Evolutionary conservation across 2,113 vertebrate genomes (phyloP), one percentile per base, ranked within the genome.

Genomic region (Potamarius usumacintae): DNA sequence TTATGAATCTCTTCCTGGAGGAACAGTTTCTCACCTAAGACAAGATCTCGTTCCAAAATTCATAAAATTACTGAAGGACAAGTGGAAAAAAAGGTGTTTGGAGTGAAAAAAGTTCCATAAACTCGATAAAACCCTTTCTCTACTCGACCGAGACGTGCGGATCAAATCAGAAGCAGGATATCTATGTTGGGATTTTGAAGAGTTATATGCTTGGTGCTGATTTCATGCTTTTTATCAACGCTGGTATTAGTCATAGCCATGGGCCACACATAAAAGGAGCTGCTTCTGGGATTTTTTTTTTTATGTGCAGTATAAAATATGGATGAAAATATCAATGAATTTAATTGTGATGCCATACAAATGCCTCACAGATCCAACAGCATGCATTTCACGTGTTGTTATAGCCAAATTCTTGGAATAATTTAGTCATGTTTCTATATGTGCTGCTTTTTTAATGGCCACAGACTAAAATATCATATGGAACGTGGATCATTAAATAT

Each of bases 321-420:
- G 27, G 12, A 62, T 34, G 53, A 22, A 92, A 91, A 92, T 84
- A 76, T 89, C 22, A 74, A 52, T 87, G 83, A 88, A 83, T 87
- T 91, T 91, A 89, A 83, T 52, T 34, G 7, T 88, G 86, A 17
- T 76, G 58, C 11, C 22, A 14, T 86, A 80, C 89, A 88, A 48
- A 62, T 42, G 4, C 30, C 18, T 76, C 22, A 34, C 42, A 50
- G 78, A 88, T 76, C 89, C 81, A 27, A 80, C 87, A 82, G 87
- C 60, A 90, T 52, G 76, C 74, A 85, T 90, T 91, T 92, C 94
- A 94, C 92, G 92, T 94, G 92, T 94, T 92, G 93, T 94, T 90
- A 93, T 90, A 93, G 77, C 0, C 11, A 8, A 58, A 60, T 57
- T 18, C 15, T 34, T 11, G 1, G 30, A 50, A 11, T 27, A 71